phyloP scores from a whole-genome alignment of 2,113 vertebrate genomes.

The Salvator merianae region DNA sequence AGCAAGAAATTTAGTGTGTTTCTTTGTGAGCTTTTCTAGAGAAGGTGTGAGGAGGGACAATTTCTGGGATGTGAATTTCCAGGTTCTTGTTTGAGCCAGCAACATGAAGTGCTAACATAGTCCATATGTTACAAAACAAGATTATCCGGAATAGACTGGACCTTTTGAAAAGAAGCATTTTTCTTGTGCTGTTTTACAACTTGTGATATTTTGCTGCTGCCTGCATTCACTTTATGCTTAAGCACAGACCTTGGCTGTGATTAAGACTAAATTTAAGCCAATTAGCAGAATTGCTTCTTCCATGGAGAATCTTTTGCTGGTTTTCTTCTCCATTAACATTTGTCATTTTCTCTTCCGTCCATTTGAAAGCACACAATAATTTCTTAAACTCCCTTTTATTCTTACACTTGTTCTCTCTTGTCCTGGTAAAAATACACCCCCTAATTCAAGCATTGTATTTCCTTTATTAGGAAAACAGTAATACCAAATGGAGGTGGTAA shows the following conservation, averaged over 20 bases:
- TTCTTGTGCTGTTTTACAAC: constrained; percentile 66
- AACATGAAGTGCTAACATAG: constrained; percentile 67
- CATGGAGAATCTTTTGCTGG: constrained; percentile 27
- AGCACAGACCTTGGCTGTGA: constrained; percentile 50
- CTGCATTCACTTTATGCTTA: constrained; percentile 53
- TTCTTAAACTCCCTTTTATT: neutral
- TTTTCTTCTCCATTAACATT: constrained; percentile 8
- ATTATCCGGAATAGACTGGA: constrained; percentile 55
- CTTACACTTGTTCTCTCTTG: constrained; percentile 37
- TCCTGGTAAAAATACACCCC: constrained; percentile 52
- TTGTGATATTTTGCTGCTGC: constrained; percentile 65
- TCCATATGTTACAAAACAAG: constrained; percentile 62
- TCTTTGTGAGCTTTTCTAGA: constrained; percentile 37
- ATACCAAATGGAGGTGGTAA: constrained; percentile 34
- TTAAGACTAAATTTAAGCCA: constrained; percentile 50
- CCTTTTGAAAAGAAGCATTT: constrained; percentile 59
- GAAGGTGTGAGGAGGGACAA: constrained; percentile 58
- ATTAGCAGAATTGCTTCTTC: constrained; percentile 54
- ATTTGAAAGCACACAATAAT: constrained; percentile 11
- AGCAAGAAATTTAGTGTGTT: neutral
- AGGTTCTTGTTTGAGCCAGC: constrained; percentile 60
- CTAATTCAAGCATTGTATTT: constrained; percentile 31
- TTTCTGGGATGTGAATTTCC: constrained; percentile 72
- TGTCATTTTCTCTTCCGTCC: constrained; percentile 28
- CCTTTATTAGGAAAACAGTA: constrained; percentile 66